Base-by-base conservation (phyloP, 2,888 invertebrate genomes). In the Seladonia tumulorum region DNA sequence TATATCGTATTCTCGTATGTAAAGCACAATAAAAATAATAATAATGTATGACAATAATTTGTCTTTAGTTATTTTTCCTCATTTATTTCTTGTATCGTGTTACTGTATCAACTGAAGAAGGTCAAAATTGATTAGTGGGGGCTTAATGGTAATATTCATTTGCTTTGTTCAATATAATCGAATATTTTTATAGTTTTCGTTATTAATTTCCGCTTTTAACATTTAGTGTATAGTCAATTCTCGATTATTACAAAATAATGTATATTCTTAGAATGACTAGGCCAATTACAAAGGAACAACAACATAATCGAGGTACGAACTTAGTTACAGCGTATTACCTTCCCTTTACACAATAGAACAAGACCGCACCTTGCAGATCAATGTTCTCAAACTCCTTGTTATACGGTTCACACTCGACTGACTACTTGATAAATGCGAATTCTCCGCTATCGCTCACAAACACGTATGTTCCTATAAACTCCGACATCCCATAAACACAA, bases 401-500 rank as follows among this genome's bases (percentile, higher is more conserved):
- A 39, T n/a, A 57, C 45, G 70, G 70, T 47, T 70, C 79, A 47
- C 70, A 81, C 79, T 72, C 73, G 73, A 60, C 57, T 75, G 57
- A 60, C 57, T 57, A 60, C 57, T 75, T 60, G 75, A 75, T 60
- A 82, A 68, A 81, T 82, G 57, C 39, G 53, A 57, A 68, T 73
- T 70, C 68, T 57, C 53, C 45, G 45, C 73, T 53, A 49, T 63
- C 70, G 60, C 63, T 71, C 53, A 72, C 70, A 71, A 70, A 35
- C 63, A 16, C 63, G 47, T 29, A 76, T 45, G 63, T 66, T 49
- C 72, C 72, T 68, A 73, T 47, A 68, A 63, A 66, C 66, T 45
- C 49, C 66, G 73, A 45, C 83, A 76, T 49, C 83, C 82, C 60
- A 75, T 82, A 76, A 76, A 70, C 70, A 39, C 70, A 70, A 42